phyloP scores from a whole-genome alignment of 2,888 invertebrate genomes.

The Strigamia maritima region DNA sequence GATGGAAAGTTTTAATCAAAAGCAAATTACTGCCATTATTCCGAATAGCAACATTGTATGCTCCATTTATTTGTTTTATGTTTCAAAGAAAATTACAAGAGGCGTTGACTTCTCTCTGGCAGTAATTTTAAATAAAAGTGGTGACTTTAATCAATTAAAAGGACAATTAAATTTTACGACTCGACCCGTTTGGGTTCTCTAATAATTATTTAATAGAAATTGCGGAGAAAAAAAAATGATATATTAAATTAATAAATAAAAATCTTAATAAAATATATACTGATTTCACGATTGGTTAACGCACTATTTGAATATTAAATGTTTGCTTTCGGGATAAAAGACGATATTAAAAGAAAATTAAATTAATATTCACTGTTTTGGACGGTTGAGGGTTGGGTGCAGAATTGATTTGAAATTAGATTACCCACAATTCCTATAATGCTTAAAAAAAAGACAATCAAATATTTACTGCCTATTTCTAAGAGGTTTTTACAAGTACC shows the following conservation, averaged over 20 bases:
- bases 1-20: neutral
- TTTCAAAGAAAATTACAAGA: neutral
- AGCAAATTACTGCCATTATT: neutral
- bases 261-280: no score
- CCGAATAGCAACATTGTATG: neutral
- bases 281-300: neutral
- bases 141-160: neutral
- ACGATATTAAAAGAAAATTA: neutral
- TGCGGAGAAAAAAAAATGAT: no score
- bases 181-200: neutral
- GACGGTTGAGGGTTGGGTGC: neutral
- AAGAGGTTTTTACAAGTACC: conserved; percentile 4
- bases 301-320: neutral
- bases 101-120: neutral
- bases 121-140: neutral
- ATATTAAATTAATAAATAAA: no score
- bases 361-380: conserved; percentile 4
- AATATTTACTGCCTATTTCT: neutral
- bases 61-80: conserved; percentile 4
- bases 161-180: neutral
- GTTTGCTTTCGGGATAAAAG: neutral
- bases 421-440: neutral
- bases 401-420: neutral
- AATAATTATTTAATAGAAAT: neutral
- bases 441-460: conserved; percentile 4